Base-by-base conservation (phyloP, 2,888 invertebrate genomes). In the Eristalinus sepulchralis region DNA sequence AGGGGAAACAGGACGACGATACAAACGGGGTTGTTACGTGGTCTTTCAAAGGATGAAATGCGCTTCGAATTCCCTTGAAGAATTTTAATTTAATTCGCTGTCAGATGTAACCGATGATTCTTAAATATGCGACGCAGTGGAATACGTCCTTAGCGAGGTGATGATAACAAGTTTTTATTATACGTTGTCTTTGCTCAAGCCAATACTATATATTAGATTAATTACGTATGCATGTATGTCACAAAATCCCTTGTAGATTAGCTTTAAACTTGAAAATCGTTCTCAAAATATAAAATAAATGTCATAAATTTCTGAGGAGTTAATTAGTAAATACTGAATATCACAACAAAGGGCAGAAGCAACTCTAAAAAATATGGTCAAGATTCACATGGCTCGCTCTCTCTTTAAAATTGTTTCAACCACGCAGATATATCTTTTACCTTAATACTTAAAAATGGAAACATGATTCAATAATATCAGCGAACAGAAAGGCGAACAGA, bases 81-180 rank as follows among this genome's bases (percentile, higher is more conserved):
- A 70, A 77, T 83, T 83, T 86, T 86, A 88, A 88, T 88, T 89
- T 89, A 88, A 89, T 89, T 89, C 88, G 83, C 80, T 84, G 88
- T 88, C 83, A 88, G 89, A 78, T 88, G 88, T 89, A 88, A 89
- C 88, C 88, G 87, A 86, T 88, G 88, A 89, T 88, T 89, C 88
- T 89, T 77, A 85, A 81, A 81, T 85, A 85, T 81, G 47, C 72
- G 85, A 80, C 85, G 72, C 72, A 73, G 73, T 53, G 76, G 20
- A 39, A 70, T 36, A 68, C 11, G 1, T 8, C 24, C 31, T 60
- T 11, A 13, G 17, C 20, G 2, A 13, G 57, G 24, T 20, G 17
- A 22, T 60, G 64, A 64, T 77, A 77, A 63, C 47, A 55, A 81
- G 68, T 62, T 77, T 67, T 68, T 63, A 62, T 80, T 75, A 73